phyloP scores from a whole-genome alignment of 2,888 invertebrate species.

The Pherbina coryleti region DNA sequence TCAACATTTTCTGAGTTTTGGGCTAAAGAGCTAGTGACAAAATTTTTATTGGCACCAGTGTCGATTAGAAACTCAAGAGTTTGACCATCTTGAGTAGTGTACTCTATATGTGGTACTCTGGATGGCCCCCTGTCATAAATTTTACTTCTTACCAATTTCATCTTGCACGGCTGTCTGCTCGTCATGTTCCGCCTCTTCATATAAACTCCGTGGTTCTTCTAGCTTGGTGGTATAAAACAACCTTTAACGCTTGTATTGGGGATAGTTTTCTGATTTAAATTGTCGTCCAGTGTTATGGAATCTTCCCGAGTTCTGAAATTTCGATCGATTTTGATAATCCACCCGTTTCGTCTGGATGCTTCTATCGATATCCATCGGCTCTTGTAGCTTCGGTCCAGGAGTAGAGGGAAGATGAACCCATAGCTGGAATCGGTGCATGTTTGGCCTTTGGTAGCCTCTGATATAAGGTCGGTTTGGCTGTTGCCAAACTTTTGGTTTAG shows the following conservation, averaged over 20 bases:
- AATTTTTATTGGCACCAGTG: no score
- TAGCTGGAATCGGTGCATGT: neutral
- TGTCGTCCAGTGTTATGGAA: neutral
- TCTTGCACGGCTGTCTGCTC: neutral
- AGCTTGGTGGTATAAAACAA: no score
- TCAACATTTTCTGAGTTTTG: no score
- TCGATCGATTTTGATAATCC: neutral
- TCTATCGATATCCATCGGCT: neutral
- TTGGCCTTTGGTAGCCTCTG: neutral
- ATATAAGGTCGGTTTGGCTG: no score
- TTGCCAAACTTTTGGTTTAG: neutral
- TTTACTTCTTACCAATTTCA: neutral
- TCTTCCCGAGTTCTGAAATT: neutral
- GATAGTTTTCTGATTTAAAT: neutral
- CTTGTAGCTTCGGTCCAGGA: neutral
- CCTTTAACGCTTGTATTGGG: neutral
- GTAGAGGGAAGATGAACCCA: neutral
- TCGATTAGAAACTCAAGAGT: no score
- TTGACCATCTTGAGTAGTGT: no score
- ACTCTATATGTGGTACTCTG: no score
- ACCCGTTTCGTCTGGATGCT: neutral
- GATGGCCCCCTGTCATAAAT: no score
- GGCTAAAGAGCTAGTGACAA: no score
- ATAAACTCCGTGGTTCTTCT: no score
- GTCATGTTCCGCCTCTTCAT: no score